A percentile compares a stretch with the other conserved stretches of the same genome.
These are phyloP conservation scores for Aethina tumida DNA, from an alignment of 1,140 invertebrate species.

Conservation along the genomic window DNA sequence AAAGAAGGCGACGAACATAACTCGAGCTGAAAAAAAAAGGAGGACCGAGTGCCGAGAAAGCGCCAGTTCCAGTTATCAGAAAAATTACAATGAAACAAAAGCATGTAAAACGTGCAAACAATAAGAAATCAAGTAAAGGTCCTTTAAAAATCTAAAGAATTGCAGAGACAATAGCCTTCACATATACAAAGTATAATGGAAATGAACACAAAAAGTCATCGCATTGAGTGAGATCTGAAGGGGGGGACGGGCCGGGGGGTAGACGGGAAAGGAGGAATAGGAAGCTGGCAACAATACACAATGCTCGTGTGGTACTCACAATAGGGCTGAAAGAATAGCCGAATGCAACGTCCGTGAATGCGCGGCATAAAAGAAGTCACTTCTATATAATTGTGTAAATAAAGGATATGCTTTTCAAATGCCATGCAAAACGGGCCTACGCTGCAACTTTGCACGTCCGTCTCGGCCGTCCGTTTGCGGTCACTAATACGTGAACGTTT, in stretches of 20 bases:
- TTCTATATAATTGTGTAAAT: constrained; percentile 33
- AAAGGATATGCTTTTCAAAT: constrained; percentile 27
- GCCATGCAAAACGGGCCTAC: constrained; percentile 17
- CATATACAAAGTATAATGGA: constrained; percentile 30
- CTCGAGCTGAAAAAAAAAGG: too few relatives aligned
- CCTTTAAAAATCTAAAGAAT: constrained; percentile 23
- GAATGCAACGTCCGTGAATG: constrained; percentile 28
- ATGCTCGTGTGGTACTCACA: constrained; percentile 22
- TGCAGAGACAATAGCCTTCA: constrained; percentile 27
- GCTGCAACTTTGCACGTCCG: too few relatives aligned
- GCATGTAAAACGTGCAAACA: constrained; percentile 18
- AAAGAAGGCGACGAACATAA: too few relatives aligned
- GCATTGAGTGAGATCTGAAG: constrained; percentile 17
- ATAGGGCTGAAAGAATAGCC: constrained; percentile 27
- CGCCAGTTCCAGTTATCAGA: constrained; percentile 12
- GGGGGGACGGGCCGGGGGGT: constrained; percentile 5
- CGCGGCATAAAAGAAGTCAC: constrained; percentile 30
- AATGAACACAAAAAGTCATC: constrained; percentile 27
- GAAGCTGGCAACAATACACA: constrained; percentile 28
- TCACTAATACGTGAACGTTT: too few relatives aligned
- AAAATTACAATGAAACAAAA: constrained; percentile 23
- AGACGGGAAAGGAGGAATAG: constrained; percentile 13
- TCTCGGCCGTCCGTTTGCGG: too few relatives aligned
- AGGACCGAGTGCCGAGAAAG: too few relatives aligned
- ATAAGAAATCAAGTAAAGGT: constrained; percentile 23